These are phyloP conservation scores for Labia minor DNA, from an alignment of 2,888 invertebrate genomes.

Conservation along the genomic window DNA sequence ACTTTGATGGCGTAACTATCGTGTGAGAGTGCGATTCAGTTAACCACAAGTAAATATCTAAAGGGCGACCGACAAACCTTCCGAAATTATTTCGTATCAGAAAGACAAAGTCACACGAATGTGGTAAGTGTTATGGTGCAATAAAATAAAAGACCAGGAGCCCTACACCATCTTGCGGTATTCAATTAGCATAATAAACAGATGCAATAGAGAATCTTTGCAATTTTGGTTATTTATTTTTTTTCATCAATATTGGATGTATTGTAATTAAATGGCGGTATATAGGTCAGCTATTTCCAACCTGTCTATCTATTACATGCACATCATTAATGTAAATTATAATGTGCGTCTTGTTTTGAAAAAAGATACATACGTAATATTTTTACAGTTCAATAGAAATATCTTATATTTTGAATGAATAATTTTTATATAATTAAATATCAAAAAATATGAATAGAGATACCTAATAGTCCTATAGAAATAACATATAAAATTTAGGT, in stretches of 20 bases:
- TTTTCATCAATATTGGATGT: neutral
- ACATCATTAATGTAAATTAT: conserved; percentile 1
- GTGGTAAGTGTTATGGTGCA: neutral
- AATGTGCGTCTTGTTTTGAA: neutral
- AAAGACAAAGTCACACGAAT: conserved; percentile 1
- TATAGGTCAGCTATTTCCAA: neutral
- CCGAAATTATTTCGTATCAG: neutral
- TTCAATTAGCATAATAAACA: neutral
- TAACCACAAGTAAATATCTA: neutral
- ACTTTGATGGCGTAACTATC: neutral
- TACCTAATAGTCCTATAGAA: too few species aligned
- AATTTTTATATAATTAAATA: too few species aligned
- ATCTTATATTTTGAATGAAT: too few species aligned
- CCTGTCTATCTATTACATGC: neutral
- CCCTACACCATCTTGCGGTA: neutral
- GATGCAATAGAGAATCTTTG: neutral
- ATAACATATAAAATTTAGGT: too few species aligned
- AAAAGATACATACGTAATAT: neutral
- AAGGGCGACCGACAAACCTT: neutral
- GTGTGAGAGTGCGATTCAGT: neutral
- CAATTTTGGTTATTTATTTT: neutral
- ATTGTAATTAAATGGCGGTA: neutral
- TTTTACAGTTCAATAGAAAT: too few species aligned
- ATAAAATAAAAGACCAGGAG: neutral
- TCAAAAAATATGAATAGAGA: too few species aligned